phyloP scores from a whole-genome alignment of 2,797 vertebrate genomes.

The Rhinichthys osculus region DNA sequence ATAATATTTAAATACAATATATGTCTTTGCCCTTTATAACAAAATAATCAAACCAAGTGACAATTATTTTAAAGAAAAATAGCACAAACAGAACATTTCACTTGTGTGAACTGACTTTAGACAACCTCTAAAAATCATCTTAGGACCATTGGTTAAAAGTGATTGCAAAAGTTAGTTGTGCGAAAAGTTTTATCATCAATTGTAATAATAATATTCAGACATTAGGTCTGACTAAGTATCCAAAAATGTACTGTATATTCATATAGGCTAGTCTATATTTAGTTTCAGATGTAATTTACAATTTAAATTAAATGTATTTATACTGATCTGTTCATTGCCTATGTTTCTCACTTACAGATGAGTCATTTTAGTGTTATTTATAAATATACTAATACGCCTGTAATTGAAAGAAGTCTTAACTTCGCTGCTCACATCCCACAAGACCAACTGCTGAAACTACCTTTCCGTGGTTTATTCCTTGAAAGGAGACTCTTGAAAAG shows the following conservation, averaged over 20 bases:
- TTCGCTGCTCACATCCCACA: conserved; percentile 21
- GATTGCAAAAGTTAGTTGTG: not conserved
- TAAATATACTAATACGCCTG: not conserved
- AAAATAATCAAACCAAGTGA: not conserved
- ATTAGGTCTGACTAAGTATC: not conserved
- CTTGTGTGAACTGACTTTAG: not conserved
- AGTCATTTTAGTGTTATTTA: not conserved
- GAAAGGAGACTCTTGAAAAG: not conserved
- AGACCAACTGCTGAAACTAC: conserved; percentile 18
- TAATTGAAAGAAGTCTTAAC: not conserved
- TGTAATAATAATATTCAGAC: not conserved
- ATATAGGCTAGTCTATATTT: not conserved
- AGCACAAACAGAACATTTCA: not conserved
- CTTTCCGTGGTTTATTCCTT: conserved; percentile 20
- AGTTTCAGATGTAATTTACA: no score
- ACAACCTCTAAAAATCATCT: not conserved
- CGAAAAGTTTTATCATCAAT: not conserved
- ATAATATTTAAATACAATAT: not conserved
- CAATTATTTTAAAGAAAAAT: not conserved
- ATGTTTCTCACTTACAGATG: not conserved
- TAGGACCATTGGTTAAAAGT: not conserved
- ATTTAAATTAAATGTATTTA: not conserved
- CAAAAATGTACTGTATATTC: not conserved
- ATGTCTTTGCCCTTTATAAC: not conserved
- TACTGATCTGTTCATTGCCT: not conserved